Evolutionary conservation across 1,140 invertebrate species (phyloP).

Genomic region (Cryptotermes secundus): DNA sequence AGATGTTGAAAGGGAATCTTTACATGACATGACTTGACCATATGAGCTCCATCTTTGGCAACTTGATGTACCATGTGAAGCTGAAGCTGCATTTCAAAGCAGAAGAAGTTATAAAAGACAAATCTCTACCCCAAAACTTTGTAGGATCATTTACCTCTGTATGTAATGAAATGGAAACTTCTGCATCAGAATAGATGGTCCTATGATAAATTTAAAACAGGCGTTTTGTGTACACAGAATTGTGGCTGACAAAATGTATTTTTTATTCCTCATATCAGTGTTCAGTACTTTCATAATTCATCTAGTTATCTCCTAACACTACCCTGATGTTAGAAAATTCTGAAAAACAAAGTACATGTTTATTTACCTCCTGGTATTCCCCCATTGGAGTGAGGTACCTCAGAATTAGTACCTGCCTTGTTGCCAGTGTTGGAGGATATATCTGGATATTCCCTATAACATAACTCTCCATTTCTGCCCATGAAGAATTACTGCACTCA

Average conservation of each 20-base stretch:
- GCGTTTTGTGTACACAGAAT: background rate
- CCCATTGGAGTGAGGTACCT: conserved; percentile 92
- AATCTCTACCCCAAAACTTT: no score
- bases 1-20: no score
- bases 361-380: conserved; percentile 88
- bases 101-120: no score
- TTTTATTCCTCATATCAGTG: background rate
- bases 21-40: no score
- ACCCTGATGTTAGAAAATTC: background rate
- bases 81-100: no score
- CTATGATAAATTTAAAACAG: no score
- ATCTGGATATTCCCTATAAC: conserved; percentile 85
- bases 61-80: no score
- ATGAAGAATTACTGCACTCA: conserved; percentile 76
- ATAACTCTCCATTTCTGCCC: conserved; percentile 85
- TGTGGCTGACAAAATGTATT: background rate
- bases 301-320: background rate
- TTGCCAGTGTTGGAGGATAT: conserved; percentile 81
- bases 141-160: no score
- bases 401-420: conserved; percentile 88
- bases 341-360: conserved; percentile 22
- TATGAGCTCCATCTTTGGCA: no score
- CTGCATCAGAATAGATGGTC: no score
- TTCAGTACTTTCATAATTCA: background rate
- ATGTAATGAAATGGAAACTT: no score